A percentile compares a stretch with the other conserved stretches of the same genome.
Conservation (phyloP, 1,140 invertebrate species). For the Drosophila nigrodunni region DNA sequence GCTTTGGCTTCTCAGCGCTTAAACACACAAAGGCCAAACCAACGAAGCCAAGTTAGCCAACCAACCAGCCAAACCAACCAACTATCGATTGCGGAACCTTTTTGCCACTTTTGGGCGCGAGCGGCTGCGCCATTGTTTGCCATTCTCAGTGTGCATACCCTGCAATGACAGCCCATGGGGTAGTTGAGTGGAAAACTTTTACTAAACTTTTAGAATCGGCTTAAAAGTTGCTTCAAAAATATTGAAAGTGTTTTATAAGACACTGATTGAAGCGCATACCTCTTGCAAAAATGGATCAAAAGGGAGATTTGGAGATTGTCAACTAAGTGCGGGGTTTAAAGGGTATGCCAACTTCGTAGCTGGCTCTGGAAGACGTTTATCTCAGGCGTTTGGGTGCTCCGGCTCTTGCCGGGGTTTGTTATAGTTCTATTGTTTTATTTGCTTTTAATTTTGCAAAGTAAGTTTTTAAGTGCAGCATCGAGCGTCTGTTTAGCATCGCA, state of each 20-base stretch:
- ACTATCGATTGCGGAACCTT: constrained; percentile 55
- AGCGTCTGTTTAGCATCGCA: constrained; percentile 58
- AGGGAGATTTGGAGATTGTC: not conserved
- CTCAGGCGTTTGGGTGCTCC: constrained; percentile 34
- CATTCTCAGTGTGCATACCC: constrained; percentile 27
- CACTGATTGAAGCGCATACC: not conserved
- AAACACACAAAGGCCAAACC: constrained; percentile 38
- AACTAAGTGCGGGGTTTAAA: not conserved
- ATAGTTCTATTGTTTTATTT: constrained; percentile 75
- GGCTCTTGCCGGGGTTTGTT: constrained; percentile 49
- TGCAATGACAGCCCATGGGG: constrained; percentile 1
- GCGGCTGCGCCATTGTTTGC: constrained; percentile 37
- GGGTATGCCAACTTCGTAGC: constrained; percentile 3
- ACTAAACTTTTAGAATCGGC: not conserved
- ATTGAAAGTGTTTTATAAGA: not conserved
- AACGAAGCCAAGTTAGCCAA: not conserved
- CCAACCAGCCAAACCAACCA: constrained; percentile 8
- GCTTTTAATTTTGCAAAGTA: constrained; percentile 71
- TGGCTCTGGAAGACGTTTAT: not conserved
- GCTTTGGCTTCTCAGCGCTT: constrained; percentile 34
- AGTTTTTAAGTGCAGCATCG: constrained; percentile 66
- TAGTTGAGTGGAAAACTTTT: not conserved
- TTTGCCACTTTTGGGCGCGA: constrained; percentile 43
- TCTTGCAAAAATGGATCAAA: not conserved
- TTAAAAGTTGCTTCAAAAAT: not conserved